Percentiles rank a stretch among this genome's conserved stretches.
phyloP scores from a whole-genome alignment of 2,797 vertebrate genomes.

The Rhincodon typus region DNA sequence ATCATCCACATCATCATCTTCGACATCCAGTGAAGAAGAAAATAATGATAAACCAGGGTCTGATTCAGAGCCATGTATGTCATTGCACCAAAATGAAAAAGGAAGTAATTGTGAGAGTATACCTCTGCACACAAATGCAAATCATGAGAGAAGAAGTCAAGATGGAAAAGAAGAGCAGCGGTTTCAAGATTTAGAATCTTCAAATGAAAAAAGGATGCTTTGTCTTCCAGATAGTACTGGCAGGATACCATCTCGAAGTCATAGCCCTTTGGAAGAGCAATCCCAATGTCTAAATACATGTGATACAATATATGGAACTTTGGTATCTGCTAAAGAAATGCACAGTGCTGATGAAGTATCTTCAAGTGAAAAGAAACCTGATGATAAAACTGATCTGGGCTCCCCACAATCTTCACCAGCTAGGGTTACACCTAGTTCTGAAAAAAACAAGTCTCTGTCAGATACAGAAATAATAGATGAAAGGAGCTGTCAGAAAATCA shows the following conservation, averaged over 20 bases:
- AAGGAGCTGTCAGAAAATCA: slow-evolving; percentile 25
- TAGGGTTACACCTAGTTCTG: slow-evolving; percentile 29
- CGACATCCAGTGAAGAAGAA: slow-evolving; percentile 31
- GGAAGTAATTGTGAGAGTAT: background rate
- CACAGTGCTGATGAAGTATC: slow-evolving; percentile 26
- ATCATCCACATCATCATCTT: slow-evolving; percentile 15
- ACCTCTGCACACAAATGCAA: background rate
- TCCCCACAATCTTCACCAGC: slow-evolving; percentile 2
- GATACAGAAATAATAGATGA: slow-evolving; percentile 26
- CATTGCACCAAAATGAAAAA: background rate
- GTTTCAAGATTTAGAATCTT: background rate
- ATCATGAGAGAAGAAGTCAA: background rate
- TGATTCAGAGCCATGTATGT: background rate
- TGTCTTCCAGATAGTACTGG: slow-evolving; percentile 30
- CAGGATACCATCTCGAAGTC: background rate
- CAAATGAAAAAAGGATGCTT: background rate
- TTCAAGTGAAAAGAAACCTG: slow-evolving; percentile 27
- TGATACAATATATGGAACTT: background rate
- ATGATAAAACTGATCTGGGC: slow-evolving; percentile 5
- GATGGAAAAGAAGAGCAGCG: slow-evolving; percentile 17
- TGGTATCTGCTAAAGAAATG: background rate
- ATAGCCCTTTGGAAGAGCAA: slow-evolving; percentile 13
- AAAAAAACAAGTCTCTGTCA: slow-evolving; percentile 21
- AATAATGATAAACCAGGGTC: background rate
- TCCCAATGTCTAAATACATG: background rate